Conservation (phyloP, 2,113 vertebrate genomes). For the Petromus typicus region DNA sequence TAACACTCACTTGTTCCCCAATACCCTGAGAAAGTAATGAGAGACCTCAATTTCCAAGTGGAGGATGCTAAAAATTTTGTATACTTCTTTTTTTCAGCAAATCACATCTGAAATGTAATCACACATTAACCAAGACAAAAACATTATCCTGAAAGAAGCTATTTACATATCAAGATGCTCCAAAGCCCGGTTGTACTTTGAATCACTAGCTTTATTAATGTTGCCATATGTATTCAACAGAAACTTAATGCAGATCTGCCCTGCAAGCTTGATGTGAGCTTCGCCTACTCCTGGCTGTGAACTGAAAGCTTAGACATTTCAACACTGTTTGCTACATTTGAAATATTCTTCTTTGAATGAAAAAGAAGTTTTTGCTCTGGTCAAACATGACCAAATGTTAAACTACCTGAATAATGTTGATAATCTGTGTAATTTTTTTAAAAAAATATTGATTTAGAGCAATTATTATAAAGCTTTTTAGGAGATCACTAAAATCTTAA, state of each 20-base stretch:
- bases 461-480: constrained; percentile 1
- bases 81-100: background rate
- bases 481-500: constrained; percentile 72
- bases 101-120: background rate
- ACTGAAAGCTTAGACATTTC: background rate
- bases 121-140: background rate
- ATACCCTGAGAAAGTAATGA: background rate
- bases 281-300: background rate
- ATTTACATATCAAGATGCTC: background rate
- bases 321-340: background rate
- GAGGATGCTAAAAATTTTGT: background rate
- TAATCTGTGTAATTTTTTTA: background rate
- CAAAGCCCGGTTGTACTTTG: background rate
- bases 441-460: constrained; percentile 37
- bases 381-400: constrained; percentile 17
- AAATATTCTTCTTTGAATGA: background rate
- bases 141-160: background rate
- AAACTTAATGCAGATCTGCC: background rate
- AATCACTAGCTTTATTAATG: background rate
- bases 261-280: background rate
- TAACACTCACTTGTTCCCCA: background rate
- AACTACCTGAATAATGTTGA: constrained; percentile 4
- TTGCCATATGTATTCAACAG: background rate
- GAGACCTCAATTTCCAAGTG: background rate
- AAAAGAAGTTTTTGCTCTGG: background rate